These are phyloP conservation scores for Gymnothorax reevesii DNA, from an alignment of 2,797 vertebrate species.

Conservation along the genomic window DNA sequence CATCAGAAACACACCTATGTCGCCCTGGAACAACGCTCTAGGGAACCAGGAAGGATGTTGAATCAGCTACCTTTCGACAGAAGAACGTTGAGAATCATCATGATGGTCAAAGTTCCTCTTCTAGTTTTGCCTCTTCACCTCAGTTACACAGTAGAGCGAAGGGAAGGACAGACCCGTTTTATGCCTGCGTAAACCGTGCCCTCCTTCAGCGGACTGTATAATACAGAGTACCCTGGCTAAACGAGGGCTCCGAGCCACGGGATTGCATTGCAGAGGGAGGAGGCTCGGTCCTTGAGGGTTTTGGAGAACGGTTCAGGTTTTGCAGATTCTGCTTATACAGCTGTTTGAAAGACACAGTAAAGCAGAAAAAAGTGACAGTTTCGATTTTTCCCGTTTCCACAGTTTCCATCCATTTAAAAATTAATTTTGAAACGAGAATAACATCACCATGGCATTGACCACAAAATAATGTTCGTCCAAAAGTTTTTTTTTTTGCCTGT, in stretches of 20 bases:
- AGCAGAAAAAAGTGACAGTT: conserved; percentile 18
- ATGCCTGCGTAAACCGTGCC: conserved; percentile 8
- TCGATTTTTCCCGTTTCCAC: conserved; percentile 53
- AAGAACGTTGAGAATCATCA: neutral
- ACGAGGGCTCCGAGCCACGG: neutral
- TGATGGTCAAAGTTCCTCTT: conserved; percentile 1
- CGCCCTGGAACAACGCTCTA: neutral
- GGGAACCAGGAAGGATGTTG: neutral
- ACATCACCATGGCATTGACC: conserved; percentile 50
- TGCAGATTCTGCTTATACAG: conserved; percentile 11
- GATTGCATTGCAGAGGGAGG: conserved; percentile 17
- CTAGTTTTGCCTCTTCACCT: neutral
- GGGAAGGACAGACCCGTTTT: conserved; percentile 5
- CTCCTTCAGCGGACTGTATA: neutral
- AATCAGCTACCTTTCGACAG: neutral
- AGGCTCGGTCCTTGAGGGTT: conserved; percentile 17
- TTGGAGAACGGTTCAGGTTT: neutral
- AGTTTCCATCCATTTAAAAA: conserved; percentile 64
- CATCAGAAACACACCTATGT: conserved; percentile 9
- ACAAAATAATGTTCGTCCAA: conserved; percentile 57
- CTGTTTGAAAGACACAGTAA: neutral
- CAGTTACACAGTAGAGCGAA: conserved; percentile 1
- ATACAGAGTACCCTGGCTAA: conserved; percentile 4
- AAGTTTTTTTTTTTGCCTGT: conserved; percentile 62
- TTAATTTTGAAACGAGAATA: conserved; percentile 61